Conservation (phyloP, 2,113 vertebrate genomes). For the Bufo gargarizans region DNA sequence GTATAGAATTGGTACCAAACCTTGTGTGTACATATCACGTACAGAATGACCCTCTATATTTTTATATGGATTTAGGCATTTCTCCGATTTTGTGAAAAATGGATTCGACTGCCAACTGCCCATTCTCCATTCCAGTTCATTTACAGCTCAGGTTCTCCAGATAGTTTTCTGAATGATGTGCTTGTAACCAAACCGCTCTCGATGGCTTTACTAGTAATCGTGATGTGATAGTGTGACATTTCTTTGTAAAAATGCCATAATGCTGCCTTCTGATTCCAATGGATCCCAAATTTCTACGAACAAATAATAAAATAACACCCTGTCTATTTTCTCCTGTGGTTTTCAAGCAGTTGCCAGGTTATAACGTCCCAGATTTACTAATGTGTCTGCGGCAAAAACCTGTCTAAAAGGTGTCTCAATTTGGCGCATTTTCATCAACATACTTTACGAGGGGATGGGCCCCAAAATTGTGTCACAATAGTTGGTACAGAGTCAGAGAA, state of each 20-base stretch:
- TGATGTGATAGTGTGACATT: not conserved
- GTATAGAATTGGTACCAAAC: not conserved
- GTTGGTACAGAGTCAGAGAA: no score
- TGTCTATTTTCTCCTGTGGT: not conserved
- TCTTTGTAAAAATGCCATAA: not conserved
- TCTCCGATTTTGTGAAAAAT: not conserved
- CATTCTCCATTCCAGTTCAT: not conserved
- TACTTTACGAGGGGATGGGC: no score
- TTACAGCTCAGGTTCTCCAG: not conserved
- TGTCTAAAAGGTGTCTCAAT: no score
- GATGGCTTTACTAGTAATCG: not conserved
- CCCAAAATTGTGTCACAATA: no score
- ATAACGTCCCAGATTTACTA: no score
- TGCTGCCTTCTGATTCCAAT: not conserved
- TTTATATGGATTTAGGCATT: not conserved
- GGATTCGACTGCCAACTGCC: not conserved
- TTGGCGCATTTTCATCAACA: no score
- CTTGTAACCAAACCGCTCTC: not conserved
- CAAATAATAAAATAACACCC: conserved; percentile 12
- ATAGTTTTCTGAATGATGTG: not conserved
- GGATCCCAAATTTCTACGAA: conserved; percentile 1
- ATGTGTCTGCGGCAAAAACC: no score
- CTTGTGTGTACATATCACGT: not conserved
- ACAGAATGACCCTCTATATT: conserved; percentile 23
- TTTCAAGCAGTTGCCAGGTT: not conserved